Percentiles rank a stretch among this genome's conserved stretches.
These are phyloP conservation scores for Dryobates pubescens DNA, from an alignment of 2,797 vertebrate genomes.

Conservation along the genomic window DNA sequence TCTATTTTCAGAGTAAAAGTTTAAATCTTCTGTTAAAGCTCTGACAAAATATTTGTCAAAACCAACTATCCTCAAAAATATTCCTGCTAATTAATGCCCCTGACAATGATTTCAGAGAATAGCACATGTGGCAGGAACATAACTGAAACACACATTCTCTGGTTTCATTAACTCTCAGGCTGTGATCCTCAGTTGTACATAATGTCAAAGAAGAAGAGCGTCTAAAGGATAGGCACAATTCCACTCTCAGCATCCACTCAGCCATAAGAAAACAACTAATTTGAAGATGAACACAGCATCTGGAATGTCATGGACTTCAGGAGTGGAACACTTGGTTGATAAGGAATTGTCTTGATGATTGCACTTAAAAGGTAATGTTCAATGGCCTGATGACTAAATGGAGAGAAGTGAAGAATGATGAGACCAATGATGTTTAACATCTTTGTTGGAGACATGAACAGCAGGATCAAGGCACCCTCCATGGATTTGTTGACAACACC, in stretches of 20 bases:
- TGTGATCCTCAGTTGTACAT: neutral
- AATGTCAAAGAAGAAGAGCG: neutral
- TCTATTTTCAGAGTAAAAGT: neutral
- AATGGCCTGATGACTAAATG: no score
- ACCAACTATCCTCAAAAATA: neutral
- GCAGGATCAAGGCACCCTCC: no score
- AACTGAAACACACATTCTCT: neutral
- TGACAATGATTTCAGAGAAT: neutral
- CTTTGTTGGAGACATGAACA: no score
- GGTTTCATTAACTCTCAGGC: neutral
- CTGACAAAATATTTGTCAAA: neutral
- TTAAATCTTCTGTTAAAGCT: neutral
- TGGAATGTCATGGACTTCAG: no score
- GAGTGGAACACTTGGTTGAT: no score
- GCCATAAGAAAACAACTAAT: neutral
- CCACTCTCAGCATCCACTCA: neutral
- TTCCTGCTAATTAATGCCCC: neutral
- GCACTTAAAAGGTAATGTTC: no score
- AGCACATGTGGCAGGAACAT: neutral
- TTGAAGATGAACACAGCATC: neutral
- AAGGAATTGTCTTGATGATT: no score
- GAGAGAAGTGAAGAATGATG: no score
- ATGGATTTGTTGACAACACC: no score
- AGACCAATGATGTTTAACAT: no score
- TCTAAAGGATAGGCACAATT: neutral